These are phyloP conservation scores for Zosterops hypoxanthus DNA, from an alignment of 2,113 vertebrate species.

Conservation along the genomic window DNA sequence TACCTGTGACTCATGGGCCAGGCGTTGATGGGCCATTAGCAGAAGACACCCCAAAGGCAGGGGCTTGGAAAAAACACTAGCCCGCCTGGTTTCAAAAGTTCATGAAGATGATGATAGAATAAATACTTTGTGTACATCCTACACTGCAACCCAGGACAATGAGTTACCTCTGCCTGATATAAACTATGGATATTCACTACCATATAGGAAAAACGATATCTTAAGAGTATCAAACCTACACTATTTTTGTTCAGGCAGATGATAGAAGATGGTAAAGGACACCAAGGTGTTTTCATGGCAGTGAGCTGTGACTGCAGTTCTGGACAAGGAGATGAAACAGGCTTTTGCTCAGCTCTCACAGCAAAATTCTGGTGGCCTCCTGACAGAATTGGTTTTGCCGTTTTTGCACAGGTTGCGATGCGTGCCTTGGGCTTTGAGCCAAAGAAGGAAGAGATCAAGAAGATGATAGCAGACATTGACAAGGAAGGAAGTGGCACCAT, in stretches of 20 bases:
- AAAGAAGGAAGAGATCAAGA: conserved; percentile 93
- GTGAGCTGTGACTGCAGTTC: neutral
- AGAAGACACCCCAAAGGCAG: too few relatives aligned
- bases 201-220: neutral
- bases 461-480: conserved; percentile 89
- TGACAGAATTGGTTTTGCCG: neutral
- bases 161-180: neutral
- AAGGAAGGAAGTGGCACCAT: conserved; percentile 86
- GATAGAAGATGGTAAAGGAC: neutral
- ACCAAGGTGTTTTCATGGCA: neutral
- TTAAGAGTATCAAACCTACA: neutral
- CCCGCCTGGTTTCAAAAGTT: too few relatives aligned
- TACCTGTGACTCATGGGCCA: too few relatives aligned
- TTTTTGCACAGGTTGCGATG: conserved; percentile 86
- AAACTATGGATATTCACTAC: neutral
- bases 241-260: neutral
- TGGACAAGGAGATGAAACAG: neutral
- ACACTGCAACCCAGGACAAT: too few relatives aligned
- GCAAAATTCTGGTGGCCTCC: neutral
- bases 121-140: too few relatives aligned
- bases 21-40: too few relatives aligned
- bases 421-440: conserved; percentile 92
- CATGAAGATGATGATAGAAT: too few relatives aligned
- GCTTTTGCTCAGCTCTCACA: neutral
- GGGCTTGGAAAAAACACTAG: too few relatives aligned